These are phyloP conservation scores for Zoroaster sp. DNA, from an alignment of 53 echinoderm and acorn worm genomes.

Conservation along the genomic window DNA sequence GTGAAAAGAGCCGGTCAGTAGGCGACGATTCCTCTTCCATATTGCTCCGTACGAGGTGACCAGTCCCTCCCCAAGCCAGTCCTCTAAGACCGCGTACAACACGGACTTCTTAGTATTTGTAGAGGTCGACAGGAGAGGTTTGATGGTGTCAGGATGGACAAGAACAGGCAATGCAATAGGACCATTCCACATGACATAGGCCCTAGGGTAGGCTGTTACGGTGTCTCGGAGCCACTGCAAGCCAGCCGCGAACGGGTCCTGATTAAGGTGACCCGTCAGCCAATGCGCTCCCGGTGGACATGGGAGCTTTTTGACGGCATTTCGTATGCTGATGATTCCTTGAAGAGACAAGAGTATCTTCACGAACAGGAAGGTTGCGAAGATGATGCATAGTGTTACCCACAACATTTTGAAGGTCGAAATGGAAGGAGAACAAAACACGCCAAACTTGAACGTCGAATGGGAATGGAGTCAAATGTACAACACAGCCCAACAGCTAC, in stretches of 20 bases:
- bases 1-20: neutral
- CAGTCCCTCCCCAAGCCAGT: neutral
- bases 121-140: neutral
- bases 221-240: neutral
- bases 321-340: neutral
- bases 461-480: neutral
- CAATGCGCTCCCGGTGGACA: neutral
- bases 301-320: neutral
- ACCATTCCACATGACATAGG: neutral
- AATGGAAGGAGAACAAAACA: neutral
- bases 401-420: neutral
- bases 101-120: neutral
- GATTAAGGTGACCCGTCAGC: neutral
- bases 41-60: neutral
- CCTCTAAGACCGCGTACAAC: neutral
- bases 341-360: neutral
- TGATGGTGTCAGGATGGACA: slow-evolving; percentile 16
- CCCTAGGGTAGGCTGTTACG: neutral
- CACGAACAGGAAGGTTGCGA: neutral
- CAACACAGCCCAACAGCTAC: neutral
- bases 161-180: neutral
- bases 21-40: neutral
- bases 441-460: neutral
- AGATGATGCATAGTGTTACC: neutral
- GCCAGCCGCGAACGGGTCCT: neutral